Percentiles rank a stretch among this genome's conserved stretches.
phyloP scores from a whole-genome alignment of 2,888 invertebrate species.

The Micropterix aruncella region DNA sequence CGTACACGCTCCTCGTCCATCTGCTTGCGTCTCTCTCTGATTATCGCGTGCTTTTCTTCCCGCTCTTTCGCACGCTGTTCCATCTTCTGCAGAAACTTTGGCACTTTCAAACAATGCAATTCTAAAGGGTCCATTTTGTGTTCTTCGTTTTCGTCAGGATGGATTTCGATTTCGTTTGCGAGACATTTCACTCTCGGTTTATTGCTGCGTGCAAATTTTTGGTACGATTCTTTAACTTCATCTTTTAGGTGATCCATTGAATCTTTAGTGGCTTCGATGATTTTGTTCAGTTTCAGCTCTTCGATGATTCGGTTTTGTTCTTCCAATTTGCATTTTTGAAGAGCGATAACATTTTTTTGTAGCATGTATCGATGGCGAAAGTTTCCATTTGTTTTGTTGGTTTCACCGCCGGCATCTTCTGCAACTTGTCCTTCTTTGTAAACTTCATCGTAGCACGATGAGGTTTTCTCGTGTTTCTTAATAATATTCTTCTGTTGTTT shows the following conservation, averaged over 20 bases:
- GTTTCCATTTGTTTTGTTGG: too few relatives aligned
- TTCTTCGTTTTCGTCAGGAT: constrained; percentile 24
- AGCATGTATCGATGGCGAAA: constrained; percentile 54
- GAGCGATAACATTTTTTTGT: constrained; percentile 58
- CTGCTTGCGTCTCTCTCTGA: constrained; percentile 30
- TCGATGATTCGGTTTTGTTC: constrained; percentile 61
- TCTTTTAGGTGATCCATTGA: constrained; percentile 41
- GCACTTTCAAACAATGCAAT: constrained; percentile 40
- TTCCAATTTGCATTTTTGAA: constrained; percentile 54
- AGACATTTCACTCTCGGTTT: constrained; percentile 41
- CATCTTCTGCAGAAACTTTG: constrained; percentile 58
- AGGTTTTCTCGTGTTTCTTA: neutral
- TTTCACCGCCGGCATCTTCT: too few relatives aligned
- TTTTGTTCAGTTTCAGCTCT: constrained; percentile 53
- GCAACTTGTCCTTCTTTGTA: too few relatives aligned
- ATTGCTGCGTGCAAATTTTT: constrained; percentile 37
- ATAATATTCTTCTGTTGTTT: neutral
- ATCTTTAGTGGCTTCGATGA: constrained; percentile 47
- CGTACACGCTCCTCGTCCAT: constrained; percentile 33
- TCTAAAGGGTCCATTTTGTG: constrained; percentile 18
- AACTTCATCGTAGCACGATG: too few relatives aligned
- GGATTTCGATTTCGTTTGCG: constrained; percentile 30
- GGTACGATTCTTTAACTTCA: constrained; percentile 39
- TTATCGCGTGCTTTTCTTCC: constrained; percentile 36
- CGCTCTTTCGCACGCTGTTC: constrained; percentile 56